These are phyloP conservation scores for Steinernema khuongi DNA, from an alignment of 1,140 invertebrate species.

Conservation along the genomic window DNA sequence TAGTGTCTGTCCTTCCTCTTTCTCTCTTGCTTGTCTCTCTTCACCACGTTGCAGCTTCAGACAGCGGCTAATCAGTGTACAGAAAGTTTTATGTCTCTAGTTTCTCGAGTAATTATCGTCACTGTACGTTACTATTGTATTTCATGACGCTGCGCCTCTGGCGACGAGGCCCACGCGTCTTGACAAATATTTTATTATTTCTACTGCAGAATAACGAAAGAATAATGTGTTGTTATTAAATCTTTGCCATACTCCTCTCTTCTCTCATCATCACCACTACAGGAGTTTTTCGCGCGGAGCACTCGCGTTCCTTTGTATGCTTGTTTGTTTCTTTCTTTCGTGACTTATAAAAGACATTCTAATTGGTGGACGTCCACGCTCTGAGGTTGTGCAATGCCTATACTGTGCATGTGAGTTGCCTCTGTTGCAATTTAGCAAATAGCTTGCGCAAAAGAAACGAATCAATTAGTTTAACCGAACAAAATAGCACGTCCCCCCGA, in stretches of 20 bases:
- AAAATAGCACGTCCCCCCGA: too few species aligned
- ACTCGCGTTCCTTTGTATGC: not conserved
- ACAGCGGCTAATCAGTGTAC: not conserved
- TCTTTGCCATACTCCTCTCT: conserved; percentile 12
- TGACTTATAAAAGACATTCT: not conserved
- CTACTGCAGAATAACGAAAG: not conserved
- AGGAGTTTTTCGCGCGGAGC: not conserved
- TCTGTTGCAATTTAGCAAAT: too few species aligned
- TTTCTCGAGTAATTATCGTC: too few species aligned
- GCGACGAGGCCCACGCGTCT: not conserved
- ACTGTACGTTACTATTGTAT: not conserved
- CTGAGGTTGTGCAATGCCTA: too few species aligned
- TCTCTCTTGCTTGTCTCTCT: not conserved
- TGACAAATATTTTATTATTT: not conserved
- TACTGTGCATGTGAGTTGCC: too few species aligned
- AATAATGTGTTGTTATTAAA: not conserved
- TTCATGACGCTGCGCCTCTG: not conserved
- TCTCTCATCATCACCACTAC: not conserved
- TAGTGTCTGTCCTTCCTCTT: not conserved
- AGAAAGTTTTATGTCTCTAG: not conserved
- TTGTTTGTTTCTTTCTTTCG: conserved; percentile 2
- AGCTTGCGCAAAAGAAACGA: too few species aligned
- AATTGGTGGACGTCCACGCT: not conserved
- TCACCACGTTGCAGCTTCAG: not conserved
- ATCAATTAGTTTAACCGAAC: too few species aligned